Base-by-base conservation (phyloP, 2,797 vertebrate genomes). In the Lycodopsis pacificus region DNA sequence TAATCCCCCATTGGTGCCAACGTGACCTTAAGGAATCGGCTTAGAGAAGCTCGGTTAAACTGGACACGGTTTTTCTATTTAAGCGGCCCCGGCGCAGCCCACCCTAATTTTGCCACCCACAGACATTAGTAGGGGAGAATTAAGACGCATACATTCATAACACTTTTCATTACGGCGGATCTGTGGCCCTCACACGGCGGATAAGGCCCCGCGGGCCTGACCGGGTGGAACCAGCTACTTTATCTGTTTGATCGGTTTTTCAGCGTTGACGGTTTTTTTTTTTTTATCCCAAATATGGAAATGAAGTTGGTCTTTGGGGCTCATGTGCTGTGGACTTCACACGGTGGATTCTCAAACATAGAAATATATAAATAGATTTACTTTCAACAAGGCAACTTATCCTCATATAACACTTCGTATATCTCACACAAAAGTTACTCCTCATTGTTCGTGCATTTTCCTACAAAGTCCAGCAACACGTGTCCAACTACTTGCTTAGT, bases 1-100 rank as follows among this genome's bases (percentile, higher is more conserved):
- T 96, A 95, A 96, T 96, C 95, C 95, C 91, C 94, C 91, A 95
- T 96, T 95, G 94, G 93, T 94, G 95, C 94, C 94, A 95, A 95
- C 83, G 94, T 95, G 94, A 96, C 95, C 95, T 93, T 93, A 93
- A 96, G 93, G 92, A 95, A 95, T 95, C 90, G 94, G 95, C 95
- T 96, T 95, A 96, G 93, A 94, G 89, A 93, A 93, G 94, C 93
- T 93, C 89, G 68, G 93, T 95, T 95, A 94, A 94, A 95, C 94
- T 93, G 94, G 95, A 95, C 95, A 95, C 85, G 87, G 92, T 94
- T 92, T 48, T 88, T 88, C 91, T 88, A 89, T 94, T 93, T 94
- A 90, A 93, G 89, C 78, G 65, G 85, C 84, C 32, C 65, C 88
- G 77, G 84, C 85, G 71, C 83, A 83, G 90, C 94, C 94, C 93